Percentiles rank a stretch among this genome's conserved stretches.
Conservation (phyloP, 2,797 vertebrate genomes). For the Sebastes goodei region DNA sequence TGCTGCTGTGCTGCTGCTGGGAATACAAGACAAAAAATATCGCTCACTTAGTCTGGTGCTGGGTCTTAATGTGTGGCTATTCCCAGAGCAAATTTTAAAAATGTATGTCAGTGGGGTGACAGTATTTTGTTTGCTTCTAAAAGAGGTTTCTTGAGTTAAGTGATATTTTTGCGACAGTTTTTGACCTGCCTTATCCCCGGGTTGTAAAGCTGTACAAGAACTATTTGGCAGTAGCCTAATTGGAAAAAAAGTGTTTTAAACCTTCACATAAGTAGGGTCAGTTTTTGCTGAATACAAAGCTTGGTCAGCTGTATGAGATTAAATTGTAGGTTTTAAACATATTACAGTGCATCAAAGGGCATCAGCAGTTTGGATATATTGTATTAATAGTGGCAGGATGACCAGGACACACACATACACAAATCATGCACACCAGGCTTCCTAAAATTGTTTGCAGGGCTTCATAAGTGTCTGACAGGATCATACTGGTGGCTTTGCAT, state of each 20-base stretch:
- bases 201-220: background rate
- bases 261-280: too few relatives aligned
- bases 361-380: background rate
- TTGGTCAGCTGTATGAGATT: background rate
- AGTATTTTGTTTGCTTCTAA: background rate
- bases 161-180: background rate
- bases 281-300: background rate
- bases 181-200: background rate
- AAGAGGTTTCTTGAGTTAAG: background rate
- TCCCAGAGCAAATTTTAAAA: background rate
- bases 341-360: too few relatives aligned
- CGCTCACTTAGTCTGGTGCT: background rate
- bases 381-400: background rate
- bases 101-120: background rate
- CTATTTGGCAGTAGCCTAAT: background rate
- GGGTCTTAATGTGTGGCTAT: background rate
- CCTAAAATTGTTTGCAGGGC: background rate
- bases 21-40: background rate
- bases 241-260: background rate
- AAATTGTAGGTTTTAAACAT: background rate
- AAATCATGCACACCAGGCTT: background rate
- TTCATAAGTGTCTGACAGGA: background rate
- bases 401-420: background rate
- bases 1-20: background rate
- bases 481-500: background rate